Evolutionary conservation across 1,140 invertebrate genomes (phyloP).

Genomic region (Atopsyche davidsoni): DNA sequence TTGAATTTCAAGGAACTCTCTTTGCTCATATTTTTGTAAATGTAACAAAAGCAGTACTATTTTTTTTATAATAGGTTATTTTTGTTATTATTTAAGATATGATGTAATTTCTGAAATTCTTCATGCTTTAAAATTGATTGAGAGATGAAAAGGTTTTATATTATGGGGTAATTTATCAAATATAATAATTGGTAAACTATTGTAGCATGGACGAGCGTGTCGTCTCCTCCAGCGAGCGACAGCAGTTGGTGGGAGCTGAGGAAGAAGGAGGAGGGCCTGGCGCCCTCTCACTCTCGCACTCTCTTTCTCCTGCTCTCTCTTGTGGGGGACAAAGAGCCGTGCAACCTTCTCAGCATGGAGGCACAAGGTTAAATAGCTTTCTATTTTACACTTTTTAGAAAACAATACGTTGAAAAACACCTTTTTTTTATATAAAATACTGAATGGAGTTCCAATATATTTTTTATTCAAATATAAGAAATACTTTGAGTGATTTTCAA

Average conservation of each 20-base stretch:
- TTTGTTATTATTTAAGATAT: too few species aligned
- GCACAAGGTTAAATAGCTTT: slow-evolving; percentile 14
- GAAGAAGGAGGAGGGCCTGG: slow-evolving; percentile 15
- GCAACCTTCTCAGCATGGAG: slow-evolving; percentile 9
- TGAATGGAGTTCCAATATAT: background rate
- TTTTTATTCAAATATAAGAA: background rate
- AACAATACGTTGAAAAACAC: slow-evolving; percentile 2
- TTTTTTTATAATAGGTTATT: too few species aligned
- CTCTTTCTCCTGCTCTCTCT: slow-evolving; percentile 17
- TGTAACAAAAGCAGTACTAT: too few species aligned
- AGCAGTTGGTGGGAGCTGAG: slow-evolving; percentile 21
- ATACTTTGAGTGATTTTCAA: background rate
- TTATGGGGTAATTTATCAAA: too few species aligned
- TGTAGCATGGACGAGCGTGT: background rate
- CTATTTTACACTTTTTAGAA: background rate
- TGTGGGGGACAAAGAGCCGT: slow-evolving; percentile 7
- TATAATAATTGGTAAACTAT: too few species aligned
- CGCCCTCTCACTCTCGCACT: background rate
- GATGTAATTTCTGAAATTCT: too few species aligned
- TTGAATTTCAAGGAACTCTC: too few species aligned
- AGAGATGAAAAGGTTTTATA: too few species aligned
- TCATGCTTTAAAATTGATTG: too few species aligned
- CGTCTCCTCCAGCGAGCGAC: slow-evolving; percentile 15
- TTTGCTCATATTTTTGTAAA: too few species aligned
- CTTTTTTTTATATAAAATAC: background rate